Conservation (phyloP, 53 echinoderm and acorn worm genomes). For the Holothuria leucospilota region DNA sequence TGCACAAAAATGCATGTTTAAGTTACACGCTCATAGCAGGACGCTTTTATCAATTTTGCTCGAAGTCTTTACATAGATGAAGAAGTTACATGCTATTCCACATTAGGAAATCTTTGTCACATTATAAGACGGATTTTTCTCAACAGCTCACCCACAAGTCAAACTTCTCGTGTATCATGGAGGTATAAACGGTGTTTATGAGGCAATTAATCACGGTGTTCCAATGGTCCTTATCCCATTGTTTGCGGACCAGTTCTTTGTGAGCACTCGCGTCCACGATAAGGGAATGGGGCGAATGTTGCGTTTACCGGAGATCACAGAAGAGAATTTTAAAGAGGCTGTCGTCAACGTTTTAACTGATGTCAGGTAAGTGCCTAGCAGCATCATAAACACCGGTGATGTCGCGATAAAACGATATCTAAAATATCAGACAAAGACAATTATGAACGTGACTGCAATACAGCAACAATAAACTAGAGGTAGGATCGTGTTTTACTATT, state of each 20-base stretch:
- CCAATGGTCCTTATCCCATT: constrained; percentile 80
- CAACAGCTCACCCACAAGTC: constrained; percentile 75
- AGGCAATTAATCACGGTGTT: constrained; percentile 85
- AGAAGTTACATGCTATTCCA: no score
- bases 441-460: no score
- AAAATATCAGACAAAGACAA: no score
- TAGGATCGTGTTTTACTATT: no score
- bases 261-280: constrained; percentile 56
- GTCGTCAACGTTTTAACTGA: constrained; percentile 68
- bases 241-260: constrained; percentile 79
- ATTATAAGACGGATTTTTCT: neutral
- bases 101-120: no score
- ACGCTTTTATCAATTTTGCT: no score
- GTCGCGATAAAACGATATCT: neutral
- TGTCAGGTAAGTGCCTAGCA: constrained; percentile 51
- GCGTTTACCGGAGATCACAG: constrained; percentile 65
- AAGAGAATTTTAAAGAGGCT: constrained; percentile 59
- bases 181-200: constrained; percentile 82
- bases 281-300: constrained; percentile 75
- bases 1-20: no score
- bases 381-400: neutral
- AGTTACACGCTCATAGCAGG: no score
- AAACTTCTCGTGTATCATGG: constrained; percentile 77
- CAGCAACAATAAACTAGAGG: no score
- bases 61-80: no score